Percentiles rank a stretch among this genome's conserved stretches.
Conservation (phyloP, 2,888 invertebrate genomes). For the Eupithecia exiguata region DNA sequence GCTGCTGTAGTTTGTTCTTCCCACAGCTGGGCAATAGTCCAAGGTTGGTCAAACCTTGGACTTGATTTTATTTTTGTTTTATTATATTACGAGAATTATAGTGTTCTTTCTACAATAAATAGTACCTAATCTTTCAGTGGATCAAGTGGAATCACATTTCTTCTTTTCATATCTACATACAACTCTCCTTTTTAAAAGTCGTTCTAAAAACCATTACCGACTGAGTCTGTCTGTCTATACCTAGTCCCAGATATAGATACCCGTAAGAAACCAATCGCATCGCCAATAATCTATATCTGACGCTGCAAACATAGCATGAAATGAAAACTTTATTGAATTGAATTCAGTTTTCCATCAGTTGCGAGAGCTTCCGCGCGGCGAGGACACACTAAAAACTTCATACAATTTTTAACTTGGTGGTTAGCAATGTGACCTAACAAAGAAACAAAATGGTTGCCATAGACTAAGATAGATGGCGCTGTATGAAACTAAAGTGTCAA, state of each 20-base stretch:
- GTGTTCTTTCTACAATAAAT: background rate
- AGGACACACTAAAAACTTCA: conserved; percentile 6
- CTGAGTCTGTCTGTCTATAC: background rate
- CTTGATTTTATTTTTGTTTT: no score
- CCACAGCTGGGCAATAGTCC: background rate
- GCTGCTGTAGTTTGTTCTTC: no score
- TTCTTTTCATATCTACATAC: no score
- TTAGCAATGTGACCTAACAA: no score
- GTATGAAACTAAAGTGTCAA: no score
- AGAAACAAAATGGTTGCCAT: no score
- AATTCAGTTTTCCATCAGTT: conserved; percentile 48
- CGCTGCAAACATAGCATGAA: conserved; percentile 61
- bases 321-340: conserved; percentile 61
- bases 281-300: conserved; percentile 37
- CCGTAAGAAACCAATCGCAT: conserved; percentile 16
- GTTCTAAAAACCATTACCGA: background rate
- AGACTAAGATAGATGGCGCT: no score
- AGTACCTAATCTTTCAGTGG: background rate
- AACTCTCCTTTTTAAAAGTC: background rate
- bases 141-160: no score
- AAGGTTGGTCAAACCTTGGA: no score
- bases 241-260: background rate
- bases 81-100: background rate
- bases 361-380: background rate
- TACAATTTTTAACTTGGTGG: background rate